A percentile compares a stretch with the other conserved stretches of the same genome.
phyloP scores from a whole-genome alignment of 2,888 invertebrate genomes.

The Brenthis daphne region DNA sequence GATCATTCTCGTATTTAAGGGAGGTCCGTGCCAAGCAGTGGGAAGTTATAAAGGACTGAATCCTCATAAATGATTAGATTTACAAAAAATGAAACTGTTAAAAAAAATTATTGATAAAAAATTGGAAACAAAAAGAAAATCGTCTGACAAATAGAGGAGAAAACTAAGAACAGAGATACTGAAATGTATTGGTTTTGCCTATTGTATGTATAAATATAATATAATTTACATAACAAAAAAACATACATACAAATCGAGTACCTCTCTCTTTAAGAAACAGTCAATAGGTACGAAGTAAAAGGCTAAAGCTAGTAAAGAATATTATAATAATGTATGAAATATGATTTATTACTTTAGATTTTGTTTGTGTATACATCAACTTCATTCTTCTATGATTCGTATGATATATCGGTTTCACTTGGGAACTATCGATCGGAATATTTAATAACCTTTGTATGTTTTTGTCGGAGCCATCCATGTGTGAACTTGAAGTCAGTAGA shows the following conservation, averaged over 20 bases:
- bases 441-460: constrained; percentile 13
- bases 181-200: too few relatives aligned
- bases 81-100: too few relatives aligned
- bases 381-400: constrained; percentile 11
- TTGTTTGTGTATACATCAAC: constrained; percentile 5
- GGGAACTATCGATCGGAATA: constrained; percentile 18
- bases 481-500: not conserved
- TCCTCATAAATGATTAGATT: too few relatives aligned
- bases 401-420: constrained; percentile 16
- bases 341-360: constrained; percentile 8
- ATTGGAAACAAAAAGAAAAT: too few relatives aligned
- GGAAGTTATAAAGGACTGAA: too few relatives aligned
- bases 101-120: too few relatives aligned
- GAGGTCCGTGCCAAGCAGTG: too few relatives aligned
- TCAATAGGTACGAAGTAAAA: not conserved
- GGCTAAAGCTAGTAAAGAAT: not conserved
- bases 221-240: not conserved
- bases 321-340: not conserved
- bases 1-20: too few relatives aligned
- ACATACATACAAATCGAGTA: not conserved
- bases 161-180: too few relatives aligned
- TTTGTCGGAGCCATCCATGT: not conserved
- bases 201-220: too few relatives aligned
- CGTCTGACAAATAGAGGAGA: too few relatives aligned
- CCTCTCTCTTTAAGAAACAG: not conserved